A percentile compares a stretch with the other conserved stretches of the same genome.
phyloP scores from a whole-genome alignment of 2,797 vertebrate species.

The Geotria australis region DNA sequence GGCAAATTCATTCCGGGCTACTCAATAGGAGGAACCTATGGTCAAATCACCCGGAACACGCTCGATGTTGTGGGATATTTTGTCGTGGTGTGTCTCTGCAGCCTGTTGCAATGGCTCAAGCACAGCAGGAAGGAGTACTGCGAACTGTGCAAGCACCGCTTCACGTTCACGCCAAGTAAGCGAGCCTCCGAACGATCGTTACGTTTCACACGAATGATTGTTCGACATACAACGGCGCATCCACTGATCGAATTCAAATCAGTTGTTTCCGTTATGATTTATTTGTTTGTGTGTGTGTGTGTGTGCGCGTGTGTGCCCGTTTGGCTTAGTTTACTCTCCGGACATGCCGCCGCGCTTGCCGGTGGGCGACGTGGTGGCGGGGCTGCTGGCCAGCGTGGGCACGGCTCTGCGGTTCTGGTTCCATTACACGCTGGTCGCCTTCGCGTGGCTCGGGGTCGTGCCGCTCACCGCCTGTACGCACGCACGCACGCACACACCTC shows the following conservation, averaged over 20 bases:
- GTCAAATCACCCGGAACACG: too few relatives aligned
- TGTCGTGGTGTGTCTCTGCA: conserved; percentile 14
- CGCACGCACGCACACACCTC: background rate
- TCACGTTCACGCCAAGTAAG: conserved; percentile 99
- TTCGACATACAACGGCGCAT: too few relatives aligned
- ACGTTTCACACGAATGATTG: too few relatives aligned
- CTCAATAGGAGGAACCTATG: too few relatives aligned
- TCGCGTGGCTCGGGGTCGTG: conserved; percentile 89
- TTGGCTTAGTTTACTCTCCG: conserved; percentile 65
- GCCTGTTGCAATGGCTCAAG: conserved; percentile 99
- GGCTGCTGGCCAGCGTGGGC: conserved; percentile 88
- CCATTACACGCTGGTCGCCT: conserved; percentile 97
- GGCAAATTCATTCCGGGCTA: too few relatives aligned
- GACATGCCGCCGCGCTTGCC: conserved; percentile 97
- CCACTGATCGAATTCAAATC: too few relatives aligned
- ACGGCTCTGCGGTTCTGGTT: conserved; percentile 99
- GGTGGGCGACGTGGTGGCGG: conserved; percentile 94
- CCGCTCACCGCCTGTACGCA: conserved; percentile 91
- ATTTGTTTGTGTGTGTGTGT: too few relatives aligned
- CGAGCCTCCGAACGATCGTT: conserved; percentile 4
- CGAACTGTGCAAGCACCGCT: conserved; percentile 99
- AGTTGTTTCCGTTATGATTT: too few relatives aligned
- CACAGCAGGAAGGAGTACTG: conserved; percentile 99
- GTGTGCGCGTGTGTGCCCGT: conserved; percentile 2
- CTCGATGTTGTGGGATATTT: too few relatives aligned